Evolutionary conservation across 2,888 invertebrate species (phyloP).

Genomic region (Eupithecia vulgata): DNA sequence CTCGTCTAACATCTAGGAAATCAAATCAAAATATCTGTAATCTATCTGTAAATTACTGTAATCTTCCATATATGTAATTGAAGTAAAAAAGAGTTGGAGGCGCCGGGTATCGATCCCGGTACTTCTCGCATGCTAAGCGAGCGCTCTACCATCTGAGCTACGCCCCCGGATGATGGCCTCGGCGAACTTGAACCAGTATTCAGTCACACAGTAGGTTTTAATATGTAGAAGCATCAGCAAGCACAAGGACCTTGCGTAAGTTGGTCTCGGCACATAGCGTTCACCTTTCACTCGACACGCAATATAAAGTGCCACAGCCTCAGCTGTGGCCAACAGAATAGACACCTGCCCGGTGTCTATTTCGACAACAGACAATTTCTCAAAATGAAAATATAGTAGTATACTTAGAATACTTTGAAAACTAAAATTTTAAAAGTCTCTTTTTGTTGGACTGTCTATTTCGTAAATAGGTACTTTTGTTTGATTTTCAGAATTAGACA

Average conservation of each 20-base stretch:
- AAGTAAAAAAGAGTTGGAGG: conserved; percentile 61
- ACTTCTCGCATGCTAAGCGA: conserved; percentile 84
- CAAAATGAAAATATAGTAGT: no score
- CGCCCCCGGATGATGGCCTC: conserved; percentile 64
- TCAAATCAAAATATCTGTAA: no score
- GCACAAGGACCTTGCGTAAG: neutral
- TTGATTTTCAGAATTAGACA: no score
- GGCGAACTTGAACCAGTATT: conserved; percentile 4
- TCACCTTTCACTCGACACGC: conserved; percentile 1
- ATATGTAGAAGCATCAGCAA: conserved; percentile 1
- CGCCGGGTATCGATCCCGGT: conserved; percentile 84
- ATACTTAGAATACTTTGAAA: no score
- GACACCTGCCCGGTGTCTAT: no score
- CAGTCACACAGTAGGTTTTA: neutral
- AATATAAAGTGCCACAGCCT: neutral
- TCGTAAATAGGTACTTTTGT: no score
- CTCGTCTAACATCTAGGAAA: no score
- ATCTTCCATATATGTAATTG: neutral
- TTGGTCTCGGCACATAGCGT: neutral
- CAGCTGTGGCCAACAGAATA: neutral
- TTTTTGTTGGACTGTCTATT: no score
- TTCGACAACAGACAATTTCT: no score
- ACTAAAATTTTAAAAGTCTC: no score
- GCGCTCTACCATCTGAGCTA: conserved; percentile 85
- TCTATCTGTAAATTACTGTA: neutral